Conservation (phyloP, 1,140 invertebrate species). For the Danaus plexippus region DNA sequence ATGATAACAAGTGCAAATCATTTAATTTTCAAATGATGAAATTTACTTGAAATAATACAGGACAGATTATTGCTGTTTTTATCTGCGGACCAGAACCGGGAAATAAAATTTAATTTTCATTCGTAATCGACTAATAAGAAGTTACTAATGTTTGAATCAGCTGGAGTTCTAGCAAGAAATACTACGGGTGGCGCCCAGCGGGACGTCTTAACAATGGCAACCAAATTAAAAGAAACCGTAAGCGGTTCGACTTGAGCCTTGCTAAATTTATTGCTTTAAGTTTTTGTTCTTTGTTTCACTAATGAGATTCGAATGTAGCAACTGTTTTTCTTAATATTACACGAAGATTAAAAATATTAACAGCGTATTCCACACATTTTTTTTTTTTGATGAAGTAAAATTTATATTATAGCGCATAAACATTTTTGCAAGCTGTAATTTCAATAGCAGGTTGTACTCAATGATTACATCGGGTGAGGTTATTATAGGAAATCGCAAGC, state of each 20-base stretch:
- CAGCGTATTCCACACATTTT: background rate
- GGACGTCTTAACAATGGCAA: constrained; percentile 63
- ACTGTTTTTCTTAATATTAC: constrained; percentile 48
- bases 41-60: constrained; percentile 2
- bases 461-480: constrained; percentile 32
- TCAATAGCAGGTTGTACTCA: constrained; percentile 26
- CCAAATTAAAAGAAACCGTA: constrained; percentile 70
- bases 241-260: constrained; percentile 63
- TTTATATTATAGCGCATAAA: background rate
- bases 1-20: too few relatives aligned
- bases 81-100: constrained; percentile 7
- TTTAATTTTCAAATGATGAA: background rate
- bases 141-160: constrained; percentile 61
- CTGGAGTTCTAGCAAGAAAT: constrained; percentile 64
- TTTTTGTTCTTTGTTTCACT: constrained; percentile 65
- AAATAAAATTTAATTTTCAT: constrained; percentile 49
- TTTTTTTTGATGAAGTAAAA: too few relatives aligned
- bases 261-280: constrained; percentile 67
- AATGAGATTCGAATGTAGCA: constrained; percentile 67
- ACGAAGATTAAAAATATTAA: constrained; percentile 49
- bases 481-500: constrained; percentile 37
- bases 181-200: constrained; percentile 54
- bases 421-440: constrained; percentile 18
- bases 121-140: constrained; percentile 64
- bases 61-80: constrained; percentile 2